Base-by-base conservation (phyloP, 1,140 invertebrate species). In the Drosophila repleta region DNA sequence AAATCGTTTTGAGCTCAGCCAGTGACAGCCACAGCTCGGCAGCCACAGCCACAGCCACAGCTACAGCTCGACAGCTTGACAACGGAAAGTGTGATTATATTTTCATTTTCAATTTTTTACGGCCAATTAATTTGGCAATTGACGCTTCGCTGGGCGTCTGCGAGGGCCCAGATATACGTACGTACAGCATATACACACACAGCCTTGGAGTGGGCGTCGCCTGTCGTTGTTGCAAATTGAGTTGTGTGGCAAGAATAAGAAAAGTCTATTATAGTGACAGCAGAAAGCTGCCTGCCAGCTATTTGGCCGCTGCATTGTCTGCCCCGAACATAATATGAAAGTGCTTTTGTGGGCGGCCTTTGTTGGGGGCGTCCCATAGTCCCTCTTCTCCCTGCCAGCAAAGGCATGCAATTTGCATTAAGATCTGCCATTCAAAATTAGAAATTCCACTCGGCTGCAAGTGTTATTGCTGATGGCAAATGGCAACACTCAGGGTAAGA, bases 51-150 rank as follows among this genome's bases (percentile, higher is more conserved):
- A 32, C 6, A 32, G 29, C 29, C 29, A 32, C 6, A 32, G 29
- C 32, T 0, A 35, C 32, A 29, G 17, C 55, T 21, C 21, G 75
- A 53, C 43, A 65, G 67, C 55, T 68, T 67, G 51, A 78, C 77
- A 89, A 85, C 85, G 78, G 87, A 82, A 87, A 82, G 85, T 81
- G 84, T 90, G 81, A 90, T 90, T 90, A 90, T 90, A 90, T 90
- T 90, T 90, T 90, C 85, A 90, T 90, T 90, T 90, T 87, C 76
- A 90, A 90, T 90, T 90, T 90, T 90, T 90, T 90, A 90, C 85
- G 85, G 85, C 81, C 85, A 90, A 90, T 90, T 90, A 90, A 90
- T 85, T 90, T 87, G 72, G 78, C 81, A 90, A 90, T 90, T 90
- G 81, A 90, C 80, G 85, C 80, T 84, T 88, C 83, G 83, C 79